phyloP scores from a whole-genome alignment of 2,113 vertebrate genomes.

The Pangasianodon gigas region DNA sequence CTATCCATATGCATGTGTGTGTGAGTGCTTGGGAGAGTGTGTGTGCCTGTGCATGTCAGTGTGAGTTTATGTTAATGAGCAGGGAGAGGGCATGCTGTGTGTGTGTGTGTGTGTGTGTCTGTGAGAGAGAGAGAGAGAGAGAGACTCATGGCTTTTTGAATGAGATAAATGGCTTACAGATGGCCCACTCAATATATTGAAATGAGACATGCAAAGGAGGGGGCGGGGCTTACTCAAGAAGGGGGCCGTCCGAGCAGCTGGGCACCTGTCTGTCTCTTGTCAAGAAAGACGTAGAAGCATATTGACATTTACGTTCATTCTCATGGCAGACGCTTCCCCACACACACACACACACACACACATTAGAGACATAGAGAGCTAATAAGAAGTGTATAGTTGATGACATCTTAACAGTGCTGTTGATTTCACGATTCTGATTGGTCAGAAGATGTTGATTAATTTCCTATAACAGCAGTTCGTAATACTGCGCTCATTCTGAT shows the following conservation, averaged over 20 bases:
- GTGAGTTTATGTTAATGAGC: constrained; percentile 56
- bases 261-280: constrained; percentile 47
- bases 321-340: background rate
- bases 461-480: background rate
- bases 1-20: constrained; percentile 35
- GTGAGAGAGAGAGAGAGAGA: constrained; percentile 15
- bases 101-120: constrained; percentile 28
- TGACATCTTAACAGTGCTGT: background rate
- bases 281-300: constrained; percentile 29
- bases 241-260: constrained; percentile 50
- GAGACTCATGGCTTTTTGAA: constrained; percentile 74
- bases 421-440: background rate
- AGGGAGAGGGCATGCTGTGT: constrained; percentile 40
- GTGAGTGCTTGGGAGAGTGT: constrained; percentile 17
- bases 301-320: background rate
- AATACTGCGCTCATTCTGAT: background rate
- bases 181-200: constrained; percentile 78
- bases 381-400: background rate
- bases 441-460: background rate
- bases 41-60: constrained; percentile 51
- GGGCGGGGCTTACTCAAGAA: constrained; percentile 59
- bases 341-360: constrained; percentile 24
- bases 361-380: background rate
- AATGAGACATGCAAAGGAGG: constrained; percentile 71
- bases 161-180: constrained; percentile 79